Percentiles rank a stretch among this genome's conserved stretches.
phyloP scores from a whole-genome alignment of 2,113 vertebrate genomes.

The Syngnathus typhle region DNA sequence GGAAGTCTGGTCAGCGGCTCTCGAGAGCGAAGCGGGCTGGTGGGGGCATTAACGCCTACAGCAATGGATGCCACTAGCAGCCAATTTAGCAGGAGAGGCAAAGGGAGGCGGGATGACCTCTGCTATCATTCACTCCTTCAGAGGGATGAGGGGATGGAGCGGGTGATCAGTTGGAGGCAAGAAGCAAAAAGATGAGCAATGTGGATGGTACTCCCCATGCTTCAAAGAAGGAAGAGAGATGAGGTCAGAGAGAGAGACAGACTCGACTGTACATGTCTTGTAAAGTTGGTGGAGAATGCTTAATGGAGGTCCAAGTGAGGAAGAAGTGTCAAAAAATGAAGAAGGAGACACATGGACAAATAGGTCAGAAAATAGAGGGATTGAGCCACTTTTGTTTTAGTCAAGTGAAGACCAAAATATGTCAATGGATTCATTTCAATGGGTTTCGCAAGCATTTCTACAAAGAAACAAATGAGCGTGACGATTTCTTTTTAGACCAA shows the following conservation, averaged over 20 bases:
- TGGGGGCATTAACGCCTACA: slow-evolving; percentile 49
- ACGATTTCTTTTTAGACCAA: not conserved
- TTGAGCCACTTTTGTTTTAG: slow-evolving; percentile 68
- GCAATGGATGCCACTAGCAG: slow-evolving; percentile 59
- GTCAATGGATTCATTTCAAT: slow-evolving; percentile 6
- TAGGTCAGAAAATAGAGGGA: slow-evolving; percentile 41
- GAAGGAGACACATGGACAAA: slow-evolving; percentile 27
- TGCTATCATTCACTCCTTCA: slow-evolving; percentile 66
- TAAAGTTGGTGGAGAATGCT: slow-evolving; percentile 62
- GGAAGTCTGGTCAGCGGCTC: slow-evolving; percentile 53
- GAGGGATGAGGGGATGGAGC: slow-evolving; percentile 53
- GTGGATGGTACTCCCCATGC: slow-evolving; percentile 63
- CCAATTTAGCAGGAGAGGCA: slow-evolving; percentile 71
- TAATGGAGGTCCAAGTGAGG: slow-evolving; percentile 65
- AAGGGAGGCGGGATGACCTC: slow-evolving; percentile 67
- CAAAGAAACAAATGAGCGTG: slow-evolving; percentile 15
- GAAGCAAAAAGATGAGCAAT: slow-evolving; percentile 60
- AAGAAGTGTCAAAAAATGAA: slow-evolving; percentile 56
- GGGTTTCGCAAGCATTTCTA: slow-evolving; percentile 18
- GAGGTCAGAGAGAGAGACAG: slow-evolving; percentile 31
- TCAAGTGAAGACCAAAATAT: slow-evolving; percentile 38
- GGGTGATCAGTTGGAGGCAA: slow-evolving; percentile 59
- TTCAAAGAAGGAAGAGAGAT: slow-evolving; percentile 52
- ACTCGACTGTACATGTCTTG: slow-evolving; percentile 47
- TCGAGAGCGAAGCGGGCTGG: slow-evolving; percentile 35